These are phyloP conservation scores for Cyclophora albipunctata DNA, from an alignment of 2,888 invertebrate species.

Conservation along the genomic window DNA sequence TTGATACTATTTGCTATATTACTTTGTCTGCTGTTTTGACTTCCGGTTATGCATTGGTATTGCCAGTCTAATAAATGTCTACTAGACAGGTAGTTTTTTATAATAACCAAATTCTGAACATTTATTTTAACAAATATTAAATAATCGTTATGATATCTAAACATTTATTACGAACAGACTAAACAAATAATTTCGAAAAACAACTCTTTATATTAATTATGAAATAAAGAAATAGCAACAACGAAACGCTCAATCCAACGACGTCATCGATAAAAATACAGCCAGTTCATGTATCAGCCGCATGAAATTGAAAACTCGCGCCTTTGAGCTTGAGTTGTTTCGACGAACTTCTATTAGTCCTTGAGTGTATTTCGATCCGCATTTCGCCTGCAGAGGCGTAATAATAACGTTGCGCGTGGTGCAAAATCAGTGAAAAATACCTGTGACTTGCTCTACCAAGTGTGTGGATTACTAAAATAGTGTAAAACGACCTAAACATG, in stretches of 20 bases:
- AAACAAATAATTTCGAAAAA: too few relatives aligned
- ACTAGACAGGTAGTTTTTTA: constrained; percentile 2
- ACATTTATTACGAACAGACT: too few relatives aligned
- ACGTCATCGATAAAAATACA: constrained; percentile 64
- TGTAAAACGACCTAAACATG: constrained; percentile 43
- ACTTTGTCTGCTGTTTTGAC: background rate
- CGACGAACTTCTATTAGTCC: constrained; percentile 32
- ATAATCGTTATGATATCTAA: background rate
- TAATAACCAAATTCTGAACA: background rate
- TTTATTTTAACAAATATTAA: background rate
- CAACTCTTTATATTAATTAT: too few relatives aligned
- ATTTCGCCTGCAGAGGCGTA: constrained; percentile 34
- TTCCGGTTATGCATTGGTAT: background rate
- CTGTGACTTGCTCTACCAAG: constrained; percentile 2
- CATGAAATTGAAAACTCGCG: constrained; percentile 30
- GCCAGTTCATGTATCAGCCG: constrained; percentile 34
- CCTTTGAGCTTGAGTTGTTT: constrained; percentile 30
- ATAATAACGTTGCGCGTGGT: constrained; percentile 16
- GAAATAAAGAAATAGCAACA: constrained; percentile 19
- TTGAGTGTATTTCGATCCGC: constrained; percentile 44
- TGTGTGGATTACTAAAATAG: constrained; percentile 20
- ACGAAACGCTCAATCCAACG: constrained; percentile 45
- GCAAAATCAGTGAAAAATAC: constrained; percentile 24
- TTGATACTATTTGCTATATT: too few relatives aligned
- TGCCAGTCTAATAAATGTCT: constrained; percentile 1